These are phyloP conservation scores for Drosophila incognita DNA, from an alignment of 2,888 invertebrate species.

Conservation along the genomic window DNA sequence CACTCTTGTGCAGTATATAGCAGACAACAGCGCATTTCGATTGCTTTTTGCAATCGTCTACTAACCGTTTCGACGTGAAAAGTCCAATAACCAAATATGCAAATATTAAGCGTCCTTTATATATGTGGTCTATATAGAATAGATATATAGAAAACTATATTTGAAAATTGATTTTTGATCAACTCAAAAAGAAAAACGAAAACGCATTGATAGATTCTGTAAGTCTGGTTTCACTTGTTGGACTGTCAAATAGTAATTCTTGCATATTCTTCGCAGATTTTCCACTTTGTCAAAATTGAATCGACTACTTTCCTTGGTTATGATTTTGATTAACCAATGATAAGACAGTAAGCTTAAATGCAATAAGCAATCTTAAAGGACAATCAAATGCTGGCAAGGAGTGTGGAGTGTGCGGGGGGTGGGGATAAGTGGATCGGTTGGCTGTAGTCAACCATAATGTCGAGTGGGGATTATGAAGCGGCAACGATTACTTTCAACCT, in stretches of 20 bases:
- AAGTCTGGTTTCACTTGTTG: background rate
- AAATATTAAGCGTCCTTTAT: background rate
- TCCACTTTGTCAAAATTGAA: background rate
- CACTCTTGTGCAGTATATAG: background rate
- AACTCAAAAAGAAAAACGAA: too few relatives aligned
- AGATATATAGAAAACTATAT: background rate
- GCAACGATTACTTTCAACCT: background rate
- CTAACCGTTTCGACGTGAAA: background rate
- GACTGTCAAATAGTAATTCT: background rate
- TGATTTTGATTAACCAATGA: background rate
- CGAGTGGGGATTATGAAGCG: background rate
- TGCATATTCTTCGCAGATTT: background rate
- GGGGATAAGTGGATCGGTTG: background rate
- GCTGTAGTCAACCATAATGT: background rate
- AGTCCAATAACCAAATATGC: background rate
- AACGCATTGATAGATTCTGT: background rate
- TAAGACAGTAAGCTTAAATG: background rate
- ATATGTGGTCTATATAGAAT: background rate
- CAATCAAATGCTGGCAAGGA: background rate
- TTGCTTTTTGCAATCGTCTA: background rate
- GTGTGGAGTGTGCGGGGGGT: background rate
- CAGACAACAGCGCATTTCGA: background rate
- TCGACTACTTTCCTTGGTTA: background rate
- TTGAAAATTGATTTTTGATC: background rate
- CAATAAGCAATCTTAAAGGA: background rate